Conservation (phyloP, 2,113 vertebrate species). For the Oncorhynchus gorbuscha region DNA sequence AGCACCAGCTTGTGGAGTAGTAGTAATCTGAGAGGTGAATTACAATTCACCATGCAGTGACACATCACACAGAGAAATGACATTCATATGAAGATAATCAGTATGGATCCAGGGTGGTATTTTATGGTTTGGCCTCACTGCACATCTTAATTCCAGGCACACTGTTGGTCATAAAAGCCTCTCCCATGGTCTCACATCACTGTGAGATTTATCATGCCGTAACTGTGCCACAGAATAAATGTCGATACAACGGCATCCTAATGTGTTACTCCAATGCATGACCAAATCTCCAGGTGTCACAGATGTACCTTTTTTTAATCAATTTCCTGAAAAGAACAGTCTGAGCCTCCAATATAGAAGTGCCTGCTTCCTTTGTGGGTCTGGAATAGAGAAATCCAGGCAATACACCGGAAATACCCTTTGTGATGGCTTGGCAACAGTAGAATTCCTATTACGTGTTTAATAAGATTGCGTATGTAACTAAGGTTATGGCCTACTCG, state of each 20-base stretch:
- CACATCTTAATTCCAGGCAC: background rate
- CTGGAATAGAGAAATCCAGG: too few species aligned
- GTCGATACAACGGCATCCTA: background rate
- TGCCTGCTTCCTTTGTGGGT: too few species aligned
- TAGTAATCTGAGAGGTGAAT: slow-evolving; percentile 4
- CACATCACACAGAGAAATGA: slow-evolving; percentile 18
- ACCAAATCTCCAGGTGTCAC: background rate
- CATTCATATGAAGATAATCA: slow-evolving; percentile 27
- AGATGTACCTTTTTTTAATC: background rate
- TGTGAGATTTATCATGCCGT: background rate
- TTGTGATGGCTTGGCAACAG: background rate
- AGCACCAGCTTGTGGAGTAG: background rate
- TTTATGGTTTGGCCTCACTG: background rate
- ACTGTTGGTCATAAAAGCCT: background rate
- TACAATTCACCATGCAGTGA: background rate
- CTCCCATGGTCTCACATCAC: background rate
- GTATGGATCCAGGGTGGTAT: background rate
- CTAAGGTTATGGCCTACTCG: background rate
- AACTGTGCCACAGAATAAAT: background rate
- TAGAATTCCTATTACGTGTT: background rate
- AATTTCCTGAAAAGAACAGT: background rate
- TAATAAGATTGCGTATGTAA: background rate
- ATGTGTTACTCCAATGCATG: background rate
- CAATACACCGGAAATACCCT: background rate
- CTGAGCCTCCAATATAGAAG: too few species aligned